Conservation (phyloP, 2,888 invertebrate species). For the Philereme vetulata region DNA sequence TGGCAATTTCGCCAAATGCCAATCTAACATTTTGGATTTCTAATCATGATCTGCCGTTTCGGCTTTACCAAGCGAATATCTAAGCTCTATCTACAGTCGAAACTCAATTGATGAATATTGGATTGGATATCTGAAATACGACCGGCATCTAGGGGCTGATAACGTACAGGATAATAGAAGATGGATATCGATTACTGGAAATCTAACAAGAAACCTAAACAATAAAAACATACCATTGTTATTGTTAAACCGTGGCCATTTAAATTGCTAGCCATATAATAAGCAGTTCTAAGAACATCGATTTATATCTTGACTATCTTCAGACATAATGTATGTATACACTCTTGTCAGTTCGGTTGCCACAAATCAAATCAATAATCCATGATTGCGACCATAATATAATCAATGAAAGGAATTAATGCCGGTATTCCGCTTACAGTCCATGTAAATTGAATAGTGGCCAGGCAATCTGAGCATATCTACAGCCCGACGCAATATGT, state of each 20-base stretch:
- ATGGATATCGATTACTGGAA: not conserved
- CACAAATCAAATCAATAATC: conserved; percentile 8
- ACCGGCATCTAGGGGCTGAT: conserved; percentile 6
- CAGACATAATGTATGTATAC: too few relatives aligned
- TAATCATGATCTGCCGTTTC: not conserved
- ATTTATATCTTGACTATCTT: not conserved
- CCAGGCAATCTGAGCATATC: conserved; percentile 30
- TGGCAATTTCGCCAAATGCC: too few relatives aligned
- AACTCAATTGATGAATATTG: conserved; percentile 1
- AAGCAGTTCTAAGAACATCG: not conserved
- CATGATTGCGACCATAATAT: conserved; percentile 12
- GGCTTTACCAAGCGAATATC: not conserved
- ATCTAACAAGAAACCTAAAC: conserved; percentile 1
- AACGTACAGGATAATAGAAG: not conserved
- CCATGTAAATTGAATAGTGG: conserved; percentile 35
- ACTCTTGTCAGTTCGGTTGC: not conserved
- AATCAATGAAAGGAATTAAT: conserved; percentile 17
- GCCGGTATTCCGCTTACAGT: conserved; percentile 13
- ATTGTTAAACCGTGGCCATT: not conserved
- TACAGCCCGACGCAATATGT: conserved; percentile 44
- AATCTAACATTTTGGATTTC: not conserved
- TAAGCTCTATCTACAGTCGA: not conserved
- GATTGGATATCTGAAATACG: conserved; percentile 1
- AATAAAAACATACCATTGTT: conserved; percentile 6
- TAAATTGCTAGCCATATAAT: not conserved